Percentiles rank a stretch among this genome's conserved stretches.
These are phyloP conservation scores for Mormyrops attenuatus DNA, from an alignment of 2,797 vertebrate species.

Conservation along the genomic window DNA sequence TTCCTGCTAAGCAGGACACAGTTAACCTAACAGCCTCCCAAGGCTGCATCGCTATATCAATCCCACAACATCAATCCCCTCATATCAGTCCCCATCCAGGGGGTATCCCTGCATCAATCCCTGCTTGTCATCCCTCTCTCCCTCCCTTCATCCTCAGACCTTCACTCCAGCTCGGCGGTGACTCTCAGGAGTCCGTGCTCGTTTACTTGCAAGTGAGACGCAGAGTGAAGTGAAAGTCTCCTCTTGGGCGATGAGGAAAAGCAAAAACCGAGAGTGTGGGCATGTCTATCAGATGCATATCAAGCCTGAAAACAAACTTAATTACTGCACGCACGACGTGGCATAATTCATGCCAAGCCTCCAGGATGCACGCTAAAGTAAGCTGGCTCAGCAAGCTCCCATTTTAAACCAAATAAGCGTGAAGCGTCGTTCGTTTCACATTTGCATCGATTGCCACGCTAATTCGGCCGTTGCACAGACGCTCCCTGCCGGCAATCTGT, in stretches of 20 bases:
- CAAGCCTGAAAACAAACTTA: neutral
- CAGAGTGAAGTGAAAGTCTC: neutral
- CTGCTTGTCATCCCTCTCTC: neutral
- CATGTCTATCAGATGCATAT: neutral
- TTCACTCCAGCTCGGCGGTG: neutral
- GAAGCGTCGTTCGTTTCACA: constrained; percentile 53
- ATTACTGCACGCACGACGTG: neutral
- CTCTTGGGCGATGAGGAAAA: neutral
- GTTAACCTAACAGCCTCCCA: neutral
- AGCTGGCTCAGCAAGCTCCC: constrained; percentile 27
- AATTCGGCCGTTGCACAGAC: constrained; percentile 50
- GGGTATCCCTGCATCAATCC: neutral
- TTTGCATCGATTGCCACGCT: constrained; percentile 50
- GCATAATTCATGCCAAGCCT: neutral
- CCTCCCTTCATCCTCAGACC: neutral
- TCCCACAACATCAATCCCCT: neutral
- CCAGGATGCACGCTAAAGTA: neutral
- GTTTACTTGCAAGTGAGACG: neutral
- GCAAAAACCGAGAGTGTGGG: neutral
- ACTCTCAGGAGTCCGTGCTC: neutral
- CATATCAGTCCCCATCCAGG: neutral
- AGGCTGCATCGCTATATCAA: neutral
- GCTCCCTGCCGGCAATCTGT: constrained; percentile 53
- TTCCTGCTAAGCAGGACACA: neutral
- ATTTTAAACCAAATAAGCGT: constrained; percentile 48